Percentiles rank a stretch among this genome's conserved stretches.
These are phyloP conservation scores for Maniola hyperantus DNA, from an alignment of 2,888 invertebrate species.

Conservation along the genomic window DNA sequence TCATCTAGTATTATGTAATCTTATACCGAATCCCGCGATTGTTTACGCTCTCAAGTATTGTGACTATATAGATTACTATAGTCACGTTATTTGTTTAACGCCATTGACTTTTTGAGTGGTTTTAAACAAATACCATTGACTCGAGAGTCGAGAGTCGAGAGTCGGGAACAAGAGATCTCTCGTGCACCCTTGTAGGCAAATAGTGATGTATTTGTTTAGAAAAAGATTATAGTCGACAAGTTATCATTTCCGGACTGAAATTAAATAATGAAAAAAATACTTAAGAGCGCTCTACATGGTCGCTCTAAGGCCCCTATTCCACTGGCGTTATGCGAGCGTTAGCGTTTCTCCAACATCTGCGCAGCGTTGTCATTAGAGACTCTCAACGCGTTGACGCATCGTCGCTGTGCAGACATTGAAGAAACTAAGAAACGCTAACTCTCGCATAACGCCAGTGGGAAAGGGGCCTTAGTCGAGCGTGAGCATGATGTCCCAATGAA, in stretches of 20 bases:
- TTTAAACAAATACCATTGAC: conserved; percentile 73
- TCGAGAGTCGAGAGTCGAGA: conserved; percentile 47
- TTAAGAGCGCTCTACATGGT: too few species aligned
- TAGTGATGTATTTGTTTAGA: conserved; percentile 67
- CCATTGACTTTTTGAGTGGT: conserved; percentile 70
- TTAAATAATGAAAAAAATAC: too few species aligned
- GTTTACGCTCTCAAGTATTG: conserved; percentile 59
- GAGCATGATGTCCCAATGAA: too few species aligned
- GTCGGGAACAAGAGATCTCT: conserved; percentile 63
- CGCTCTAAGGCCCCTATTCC: too few species aligned
- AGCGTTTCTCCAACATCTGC: too few species aligned
- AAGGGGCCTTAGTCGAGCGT: too few species aligned
- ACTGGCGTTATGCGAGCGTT: too few species aligned
- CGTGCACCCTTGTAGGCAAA: conserved; percentile 62
- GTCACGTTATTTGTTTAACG: conserved; percentile 62
- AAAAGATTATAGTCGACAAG: conserved; percentile 71
- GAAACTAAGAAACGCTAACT: too few species aligned
- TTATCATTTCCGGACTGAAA: conserved; percentile 67
- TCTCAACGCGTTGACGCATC: too few species aligned
- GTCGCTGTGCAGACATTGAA: too few species aligned
- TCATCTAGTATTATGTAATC: conserved; percentile 37
- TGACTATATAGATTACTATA: conserved; percentile 59
- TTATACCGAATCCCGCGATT: conserved; percentile 39
- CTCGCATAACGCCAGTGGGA: too few species aligned
- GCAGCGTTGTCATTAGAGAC: too few species aligned